These are phyloP conservation scores for Ricordea florida DNA, from an alignment of 92 coral and sea anemone genomes.

Conservation along the genomic window DNA sequence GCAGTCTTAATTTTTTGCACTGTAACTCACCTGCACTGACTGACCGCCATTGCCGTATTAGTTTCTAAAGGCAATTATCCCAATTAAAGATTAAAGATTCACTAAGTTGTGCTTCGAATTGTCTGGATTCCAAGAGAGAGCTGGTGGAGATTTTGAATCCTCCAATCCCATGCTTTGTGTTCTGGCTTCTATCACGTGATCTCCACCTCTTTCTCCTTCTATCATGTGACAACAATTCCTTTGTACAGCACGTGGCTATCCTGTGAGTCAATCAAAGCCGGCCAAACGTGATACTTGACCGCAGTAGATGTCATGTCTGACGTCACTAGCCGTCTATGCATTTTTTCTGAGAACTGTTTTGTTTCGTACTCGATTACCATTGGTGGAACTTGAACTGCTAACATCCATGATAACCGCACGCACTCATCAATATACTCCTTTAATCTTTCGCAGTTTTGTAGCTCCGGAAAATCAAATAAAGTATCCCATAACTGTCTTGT, in stretches of 20 bases:
- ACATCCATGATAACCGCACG: constrained; percentile 88
- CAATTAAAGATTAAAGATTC: too few relatives aligned
- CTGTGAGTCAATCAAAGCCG: constrained; percentile 82
- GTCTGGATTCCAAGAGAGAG: too few relatives aligned
- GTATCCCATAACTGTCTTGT: constrained; percentile 81
- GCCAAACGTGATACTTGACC: constrained; percentile 89
- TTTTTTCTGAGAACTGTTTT: constrained; percentile 54
- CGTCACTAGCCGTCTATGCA: constrained; percentile 72
- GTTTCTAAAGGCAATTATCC: too few relatives aligned
- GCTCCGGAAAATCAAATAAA: constrained; percentile 94
- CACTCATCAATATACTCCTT: constrained; percentile 84
- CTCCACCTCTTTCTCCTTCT: not conserved
- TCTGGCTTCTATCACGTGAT: too few relatives aligned
- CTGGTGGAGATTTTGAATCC: too few relatives aligned
- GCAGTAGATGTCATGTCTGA: constrained; percentile 57
- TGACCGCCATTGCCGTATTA: too few relatives aligned
- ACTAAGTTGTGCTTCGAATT: too few relatives aligned
- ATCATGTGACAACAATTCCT: constrained; percentile 88
- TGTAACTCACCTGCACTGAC: too few relatives aligned
- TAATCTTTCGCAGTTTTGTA: constrained; percentile 68
- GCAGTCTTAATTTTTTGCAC: too few relatives aligned
- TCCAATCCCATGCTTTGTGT: too few relatives aligned
- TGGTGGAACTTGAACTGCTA: constrained; percentile 86
- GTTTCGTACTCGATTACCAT: constrained; percentile 79
- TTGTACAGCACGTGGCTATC: constrained; percentile 71